These are phyloP conservation scores for Epinotia brunnichana DNA, from an alignment of 2,888 invertebrate genomes.

Conservation along the genomic window DNA sequence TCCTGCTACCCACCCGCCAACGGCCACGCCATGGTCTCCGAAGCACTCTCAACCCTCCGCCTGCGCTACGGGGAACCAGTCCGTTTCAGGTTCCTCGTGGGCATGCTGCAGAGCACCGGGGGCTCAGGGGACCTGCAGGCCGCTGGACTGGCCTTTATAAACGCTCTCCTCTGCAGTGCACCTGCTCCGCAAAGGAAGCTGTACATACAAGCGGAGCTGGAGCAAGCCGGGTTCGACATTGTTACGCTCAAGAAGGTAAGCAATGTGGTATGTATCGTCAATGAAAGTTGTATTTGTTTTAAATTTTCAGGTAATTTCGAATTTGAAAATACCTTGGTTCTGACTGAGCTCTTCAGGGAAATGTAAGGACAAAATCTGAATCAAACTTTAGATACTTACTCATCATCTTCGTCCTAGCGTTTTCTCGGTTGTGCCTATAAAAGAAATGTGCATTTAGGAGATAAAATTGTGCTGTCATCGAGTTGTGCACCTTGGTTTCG, in stretches of 20 bases:
- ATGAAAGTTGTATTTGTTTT: neutral
- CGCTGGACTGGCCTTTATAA: constrained; percentile 92
- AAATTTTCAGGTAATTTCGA: neutral
- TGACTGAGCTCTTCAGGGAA: no score
- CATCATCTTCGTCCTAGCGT: no score
- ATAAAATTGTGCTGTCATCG: no score
- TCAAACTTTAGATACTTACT: no score
- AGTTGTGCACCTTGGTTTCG: no score
- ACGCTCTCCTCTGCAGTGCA: constrained; percentile 91
- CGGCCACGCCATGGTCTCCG: constrained; percentile 94
- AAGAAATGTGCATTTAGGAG: no score
- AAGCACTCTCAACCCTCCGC: constrained; percentile 94
- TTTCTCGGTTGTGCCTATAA: no score
- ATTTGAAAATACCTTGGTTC: neutral
- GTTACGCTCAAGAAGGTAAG: constrained; percentile 83
- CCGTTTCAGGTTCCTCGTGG: constrained; percentile 94
- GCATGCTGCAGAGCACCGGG: constrained; percentile 92
- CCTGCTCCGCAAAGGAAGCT: constrained; percentile 89
- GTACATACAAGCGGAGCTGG: constrained; percentile 93
- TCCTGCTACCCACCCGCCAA: constrained; percentile 89
- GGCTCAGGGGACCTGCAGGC: constrained; percentile 89
- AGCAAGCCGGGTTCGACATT: constrained; percentile 91
- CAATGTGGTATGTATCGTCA: constrained; percentile 5
- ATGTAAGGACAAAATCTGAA: no score
- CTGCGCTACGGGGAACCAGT: constrained; percentile 96